Percentiles rank a stretch among this genome's conserved stretches.
phyloP scores from a whole-genome alignment of 64 coral and sea anemone species.

The Dendronephthya gigantea region DNA sequence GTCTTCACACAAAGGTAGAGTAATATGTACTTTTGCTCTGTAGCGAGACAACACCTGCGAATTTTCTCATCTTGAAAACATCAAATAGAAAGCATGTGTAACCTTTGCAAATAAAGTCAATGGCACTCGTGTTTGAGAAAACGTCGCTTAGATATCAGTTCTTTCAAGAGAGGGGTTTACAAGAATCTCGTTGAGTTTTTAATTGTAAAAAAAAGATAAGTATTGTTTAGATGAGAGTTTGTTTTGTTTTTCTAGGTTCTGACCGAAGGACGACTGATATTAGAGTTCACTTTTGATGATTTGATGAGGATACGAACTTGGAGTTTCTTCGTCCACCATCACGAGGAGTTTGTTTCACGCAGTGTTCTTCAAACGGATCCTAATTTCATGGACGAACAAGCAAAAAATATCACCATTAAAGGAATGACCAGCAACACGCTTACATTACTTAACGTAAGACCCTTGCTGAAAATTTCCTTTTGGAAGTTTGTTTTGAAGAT shows the following conservation, averaged over 20 bases:
- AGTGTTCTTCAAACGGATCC: conserved; percentile 62
- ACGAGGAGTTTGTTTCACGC: conserved; percentile 72
- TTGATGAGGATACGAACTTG: conserved; percentile 96
- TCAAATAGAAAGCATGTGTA: no score
- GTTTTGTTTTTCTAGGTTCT: conserved; percentile 59
- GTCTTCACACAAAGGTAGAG: conserved; percentile 74
- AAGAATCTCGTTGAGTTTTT: background rate
- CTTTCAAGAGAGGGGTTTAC: no score
- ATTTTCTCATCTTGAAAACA: background rate
- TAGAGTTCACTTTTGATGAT: conserved; percentile 96
- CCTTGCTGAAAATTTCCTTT: no score
- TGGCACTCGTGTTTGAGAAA: no score
- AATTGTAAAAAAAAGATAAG: no score
- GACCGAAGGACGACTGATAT: conserved; percentile 85
- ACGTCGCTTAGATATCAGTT: no score
- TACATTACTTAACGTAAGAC: conserved; percentile 78
- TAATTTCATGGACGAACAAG: conserved; percentile 62
- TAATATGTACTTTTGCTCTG: background rate
- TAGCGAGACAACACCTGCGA: no score
- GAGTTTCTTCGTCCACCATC: conserved; percentile 75
- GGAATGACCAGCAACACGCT: conserved; percentile 90
- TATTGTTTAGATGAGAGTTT: no score
- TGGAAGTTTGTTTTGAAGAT: no score
- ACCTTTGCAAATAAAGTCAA: no score
- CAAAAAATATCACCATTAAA: conserved; percentile 81